Base-by-base conservation (phyloP, 2,797 vertebrate species). In the Melanotaenia trifasciata region DNA sequence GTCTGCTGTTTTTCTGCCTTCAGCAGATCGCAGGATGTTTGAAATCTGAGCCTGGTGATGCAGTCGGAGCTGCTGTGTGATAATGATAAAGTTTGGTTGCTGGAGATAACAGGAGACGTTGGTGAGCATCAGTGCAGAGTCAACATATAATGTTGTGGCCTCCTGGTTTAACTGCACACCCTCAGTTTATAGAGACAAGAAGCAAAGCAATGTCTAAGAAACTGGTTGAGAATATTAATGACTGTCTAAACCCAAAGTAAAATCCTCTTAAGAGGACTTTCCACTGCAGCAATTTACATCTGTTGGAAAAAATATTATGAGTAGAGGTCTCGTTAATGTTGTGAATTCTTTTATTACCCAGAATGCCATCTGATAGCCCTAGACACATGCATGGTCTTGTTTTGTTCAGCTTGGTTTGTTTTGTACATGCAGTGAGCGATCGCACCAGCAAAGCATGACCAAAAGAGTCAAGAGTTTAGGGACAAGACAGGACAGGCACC, bases 11-110 rank as follows among this genome's bases (percentile, higher is more conserved):
- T 87, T 43, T 83, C 85, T 82, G 87, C 84, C 86, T 78, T 69
- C 67, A 79, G 82, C 68, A 66, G 67, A 89, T 85, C 76, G 69
- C 90, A 89, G 78, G 70, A 64, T 77, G 68, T 93, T 91, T 93
- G 92, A 93, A 94, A 93, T 81, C 72, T 62, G 93, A 93, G 81
- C 84, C 82, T 2, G 50, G 35, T 10, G 66, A 45, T 84, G 83
- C 80, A 81, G 84, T 56, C 58, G 10, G 71, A 84, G 78, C 83
- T 76, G 70, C 81, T 61, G 78, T 32, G 24, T n/a, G 79, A 78
- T 72, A 80, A 88, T 71, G 79, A 78, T 10, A 64, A 70, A 22
- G 64, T 78, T 72, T 70, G 63, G 76, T 75, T 58, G 58, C 58
- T 50, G 67, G 61, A 67, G 54, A 84, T 69, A 78, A 80, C 24